Conservation (phyloP, 2,113 vertebrate genomes). For the Hemichromis elongatus region DNA sequence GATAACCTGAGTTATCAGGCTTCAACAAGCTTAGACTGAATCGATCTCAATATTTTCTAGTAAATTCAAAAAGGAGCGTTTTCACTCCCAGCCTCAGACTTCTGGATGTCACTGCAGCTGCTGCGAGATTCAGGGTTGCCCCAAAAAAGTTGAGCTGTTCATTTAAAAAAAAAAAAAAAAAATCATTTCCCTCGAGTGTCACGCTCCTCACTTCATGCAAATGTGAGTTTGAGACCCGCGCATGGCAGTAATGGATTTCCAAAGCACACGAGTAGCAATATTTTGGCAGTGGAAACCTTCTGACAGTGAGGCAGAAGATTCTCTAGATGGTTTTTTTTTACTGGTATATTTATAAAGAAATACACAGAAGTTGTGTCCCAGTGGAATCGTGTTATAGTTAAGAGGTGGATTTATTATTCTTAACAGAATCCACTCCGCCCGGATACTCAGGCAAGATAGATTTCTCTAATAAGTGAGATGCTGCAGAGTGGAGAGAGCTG, state of each 20-base stretch:
- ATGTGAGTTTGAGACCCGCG: not conserved
- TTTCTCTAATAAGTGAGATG: constrained; percentile 18
- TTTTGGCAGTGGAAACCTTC: not conserved
- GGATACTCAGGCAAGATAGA: not conserved
- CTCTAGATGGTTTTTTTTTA: not conserved
- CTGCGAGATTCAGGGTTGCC: not conserved
- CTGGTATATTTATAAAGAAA: not conserved
- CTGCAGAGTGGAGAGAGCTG: not conserved
- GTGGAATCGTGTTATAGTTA: not conserved
- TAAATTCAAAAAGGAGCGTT: not conserved
- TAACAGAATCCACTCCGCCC: not conserved
- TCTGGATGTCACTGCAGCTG: not conserved
- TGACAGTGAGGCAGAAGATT: not conserved
- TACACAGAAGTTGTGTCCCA: not conserved
- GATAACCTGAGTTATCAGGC: not conserved
- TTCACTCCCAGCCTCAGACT: not conserved
- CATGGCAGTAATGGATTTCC: not conserved
- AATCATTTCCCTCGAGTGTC: not conserved
- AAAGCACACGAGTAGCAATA: not conserved
- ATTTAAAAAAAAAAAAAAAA: not conserved
- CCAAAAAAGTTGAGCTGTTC: not conserved
- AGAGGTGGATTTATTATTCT: not conserved
- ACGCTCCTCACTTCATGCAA: not conserved
- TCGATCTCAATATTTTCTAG: not conserved
- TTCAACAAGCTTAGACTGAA: not conserved